phyloP scores from a whole-genome alignment of 2,888 invertebrate species.

The Lithophane leautieri region DNA sequence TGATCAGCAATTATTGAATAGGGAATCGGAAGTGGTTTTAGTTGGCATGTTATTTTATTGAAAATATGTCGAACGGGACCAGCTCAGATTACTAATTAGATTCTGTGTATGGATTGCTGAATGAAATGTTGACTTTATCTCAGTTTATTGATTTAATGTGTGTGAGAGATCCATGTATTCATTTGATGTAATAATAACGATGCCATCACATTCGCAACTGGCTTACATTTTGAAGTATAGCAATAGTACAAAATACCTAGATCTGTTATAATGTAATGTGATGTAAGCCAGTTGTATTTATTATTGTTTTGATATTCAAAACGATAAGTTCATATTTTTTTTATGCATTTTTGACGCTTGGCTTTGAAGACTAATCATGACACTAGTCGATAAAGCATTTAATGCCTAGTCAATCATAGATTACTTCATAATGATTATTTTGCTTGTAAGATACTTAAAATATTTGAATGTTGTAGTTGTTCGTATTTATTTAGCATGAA shows the following conservation, averaged over 20 bases:
- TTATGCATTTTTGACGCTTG: conserved; percentile 78
- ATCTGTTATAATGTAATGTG: conserved; percentile 63
- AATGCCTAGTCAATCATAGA: conserved; percentile 65
- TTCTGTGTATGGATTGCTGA: conserved; percentile 47
- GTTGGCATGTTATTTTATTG: conserved; percentile 55
- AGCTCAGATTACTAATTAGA: conserved; percentile 47
- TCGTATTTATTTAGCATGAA: conserved; percentile 61
- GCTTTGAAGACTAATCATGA: conserved; percentile 75
- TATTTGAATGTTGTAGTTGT: conserved; percentile 56
- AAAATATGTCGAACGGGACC: conserved; percentile 57
- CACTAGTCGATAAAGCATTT: conserved; percentile 71
- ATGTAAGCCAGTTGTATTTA: conserved; percentile 76
- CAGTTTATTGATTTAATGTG: conserved; percentile 58
- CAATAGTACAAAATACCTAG: conserved; percentile 70
- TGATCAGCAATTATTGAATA: conserved; percentile 61
- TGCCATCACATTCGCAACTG: conserved; percentile 63
- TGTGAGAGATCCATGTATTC: conserved; percentile 73
- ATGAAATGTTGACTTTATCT: conserved; percentile 53
- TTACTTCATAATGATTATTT: conserved; percentile 60
- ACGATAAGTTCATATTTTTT: conserved; percentile 69
- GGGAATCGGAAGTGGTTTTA: conserved; percentile 53
- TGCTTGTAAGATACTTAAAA: conserved; percentile 56
- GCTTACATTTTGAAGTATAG: conserved; percentile 70
- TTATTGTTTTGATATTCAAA: conserved; percentile 67
- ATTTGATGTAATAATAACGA: conserved; percentile 41